Percentiles rank a stretch among this genome's conserved stretches.
These are phyloP conservation scores for Pheosia tremula DNA, from an alignment of 2,888 invertebrate species.

Conservation along the genomic window DNA sequence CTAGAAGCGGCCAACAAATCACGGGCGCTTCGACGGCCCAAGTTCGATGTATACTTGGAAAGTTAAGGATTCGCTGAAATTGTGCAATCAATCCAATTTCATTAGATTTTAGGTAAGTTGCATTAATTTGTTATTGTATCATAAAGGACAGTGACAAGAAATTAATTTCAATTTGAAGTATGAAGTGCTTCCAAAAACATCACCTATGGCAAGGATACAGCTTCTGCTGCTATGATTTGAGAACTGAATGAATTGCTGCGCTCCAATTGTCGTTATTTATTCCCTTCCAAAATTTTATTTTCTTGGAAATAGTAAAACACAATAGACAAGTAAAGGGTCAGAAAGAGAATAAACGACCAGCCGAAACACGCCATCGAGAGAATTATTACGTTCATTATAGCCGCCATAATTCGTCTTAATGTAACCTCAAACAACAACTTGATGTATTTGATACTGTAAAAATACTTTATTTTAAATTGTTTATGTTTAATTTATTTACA, in stretches of 20 bases:
- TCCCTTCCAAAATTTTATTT: not conserved
- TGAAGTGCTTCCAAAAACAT: no score
- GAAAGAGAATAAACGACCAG: not conserved
- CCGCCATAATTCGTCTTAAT: not conserved
- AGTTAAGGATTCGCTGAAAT: no score
- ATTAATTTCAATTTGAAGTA: no score
- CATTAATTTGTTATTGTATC: no score
- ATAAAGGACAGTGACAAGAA: no score
- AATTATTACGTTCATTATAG: slow-evolving; percentile 2
- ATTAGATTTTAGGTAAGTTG: no score
- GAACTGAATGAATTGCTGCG: not conserved
- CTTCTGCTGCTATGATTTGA: no score
- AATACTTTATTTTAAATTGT: no score
- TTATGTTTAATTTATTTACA: no score
- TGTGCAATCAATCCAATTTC: no score
- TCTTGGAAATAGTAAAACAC: not conserved
- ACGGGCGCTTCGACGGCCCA: slow-evolving; percentile 5
- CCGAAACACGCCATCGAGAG: not conserved
- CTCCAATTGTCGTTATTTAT: not conserved
- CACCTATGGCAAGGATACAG: no score
- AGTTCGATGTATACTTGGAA: no score
- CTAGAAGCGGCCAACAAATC: slow-evolving; percentile 29
- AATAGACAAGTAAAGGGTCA: not conserved
- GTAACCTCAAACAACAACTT: not conserved
- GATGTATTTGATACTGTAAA: not conserved